Evolutionary conservation across 2,888 invertebrate species (phyloP).

Genomic region (Noctua comes): DNA sequence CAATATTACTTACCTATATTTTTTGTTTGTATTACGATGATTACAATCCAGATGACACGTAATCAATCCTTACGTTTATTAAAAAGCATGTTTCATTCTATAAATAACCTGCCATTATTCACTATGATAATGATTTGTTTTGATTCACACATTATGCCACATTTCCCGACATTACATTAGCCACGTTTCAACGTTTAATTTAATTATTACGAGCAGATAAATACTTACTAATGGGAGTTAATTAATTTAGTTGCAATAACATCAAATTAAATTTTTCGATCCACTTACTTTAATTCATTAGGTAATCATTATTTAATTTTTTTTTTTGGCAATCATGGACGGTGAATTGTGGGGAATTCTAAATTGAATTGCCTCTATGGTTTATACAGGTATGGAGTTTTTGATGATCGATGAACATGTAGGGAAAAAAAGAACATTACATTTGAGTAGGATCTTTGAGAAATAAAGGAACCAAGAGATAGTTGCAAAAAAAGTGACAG

Average conservation of each 20-base stretch:
- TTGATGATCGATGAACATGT: background rate
- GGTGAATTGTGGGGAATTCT: background rate
- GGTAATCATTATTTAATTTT: background rate
- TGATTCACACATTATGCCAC: constrained; percentile 7
- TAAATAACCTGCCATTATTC: constrained; percentile 3
- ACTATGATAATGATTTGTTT: constrained; percentile 18
- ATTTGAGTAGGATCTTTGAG: background rate
- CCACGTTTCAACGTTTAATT: constrained; percentile 17
- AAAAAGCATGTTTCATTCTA: constrained; percentile 13
- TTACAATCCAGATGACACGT: constrained; percentile 7
- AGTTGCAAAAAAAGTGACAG: background rate
- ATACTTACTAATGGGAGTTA: constrained; percentile 1
- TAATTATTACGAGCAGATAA: constrained; percentile 34
- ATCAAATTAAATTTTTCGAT: constrained; percentile 12
- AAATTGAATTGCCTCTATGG: background rate
- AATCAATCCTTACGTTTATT: background rate
- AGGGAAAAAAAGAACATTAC: background rate
- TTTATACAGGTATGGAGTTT: too few relatives aligned
- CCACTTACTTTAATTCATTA: background rate
- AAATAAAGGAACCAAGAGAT: background rate
- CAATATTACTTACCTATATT: background rate
- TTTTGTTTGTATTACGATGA: background rate
- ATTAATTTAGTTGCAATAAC: constrained; percentile 28
- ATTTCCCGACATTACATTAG: background rate
- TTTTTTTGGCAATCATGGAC: background rate